Evolutionary conservation across 2,797 vertebrate genomes (phyloP).

Genomic region (Galago senegalensis): DNA sequence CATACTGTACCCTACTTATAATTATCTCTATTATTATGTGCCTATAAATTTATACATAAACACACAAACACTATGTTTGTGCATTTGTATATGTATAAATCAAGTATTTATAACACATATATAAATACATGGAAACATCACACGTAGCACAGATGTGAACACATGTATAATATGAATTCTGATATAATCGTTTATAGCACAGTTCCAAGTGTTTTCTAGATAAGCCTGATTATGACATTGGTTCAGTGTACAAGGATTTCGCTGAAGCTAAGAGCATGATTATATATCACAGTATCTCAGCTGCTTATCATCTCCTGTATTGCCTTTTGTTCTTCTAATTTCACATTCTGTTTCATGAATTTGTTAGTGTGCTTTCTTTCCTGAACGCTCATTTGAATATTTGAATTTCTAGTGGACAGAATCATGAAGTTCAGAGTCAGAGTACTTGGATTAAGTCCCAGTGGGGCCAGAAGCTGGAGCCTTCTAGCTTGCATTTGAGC

Average conservation of each 20-base stretch:
- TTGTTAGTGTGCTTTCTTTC: slow-evolving; percentile 56
- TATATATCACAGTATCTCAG: slow-evolving; percentile 78
- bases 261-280: slow-evolving; percentile 83
- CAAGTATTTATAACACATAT: slow-evolving; percentile 89
- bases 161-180: slow-evolving; percentile 85
- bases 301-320: slow-evolving; percentile 71
- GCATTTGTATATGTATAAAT: slow-evolving; percentile 90
- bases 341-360: slow-evolving; percentile 46
- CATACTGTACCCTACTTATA: slow-evolving; percentile 85
- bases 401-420: slow-evolving; percentile 11
- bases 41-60: slow-evolving; percentile 90
- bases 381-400: slow-evolving; percentile 52
- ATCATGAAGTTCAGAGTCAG: slow-evolving; percentile 76
- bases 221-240: slow-evolving; percentile 87
- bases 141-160: slow-evolving; percentile 86
- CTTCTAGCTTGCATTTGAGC: slow-evolving; percentile 64
- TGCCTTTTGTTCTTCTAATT: slow-evolving; percentile 72
- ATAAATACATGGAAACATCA: slow-evolving; percentile 88
- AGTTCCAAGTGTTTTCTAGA: slow-evolving; percentile 84
- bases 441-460: slow-evolving; percentile 37
- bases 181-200: slow-evolving; percentile 85
- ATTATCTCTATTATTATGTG: slow-evolving; percentile 85
- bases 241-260: slow-evolving; percentile 80
- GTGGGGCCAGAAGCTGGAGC: slow-evolving; percentile 39
- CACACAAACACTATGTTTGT: slow-evolving; percentile 87